These are phyloP conservation scores for Bursaphelenchus okinawaensis DNA, from an alignment of 2,888 invertebrate genomes.

Conservation along the genomic window DNA sequence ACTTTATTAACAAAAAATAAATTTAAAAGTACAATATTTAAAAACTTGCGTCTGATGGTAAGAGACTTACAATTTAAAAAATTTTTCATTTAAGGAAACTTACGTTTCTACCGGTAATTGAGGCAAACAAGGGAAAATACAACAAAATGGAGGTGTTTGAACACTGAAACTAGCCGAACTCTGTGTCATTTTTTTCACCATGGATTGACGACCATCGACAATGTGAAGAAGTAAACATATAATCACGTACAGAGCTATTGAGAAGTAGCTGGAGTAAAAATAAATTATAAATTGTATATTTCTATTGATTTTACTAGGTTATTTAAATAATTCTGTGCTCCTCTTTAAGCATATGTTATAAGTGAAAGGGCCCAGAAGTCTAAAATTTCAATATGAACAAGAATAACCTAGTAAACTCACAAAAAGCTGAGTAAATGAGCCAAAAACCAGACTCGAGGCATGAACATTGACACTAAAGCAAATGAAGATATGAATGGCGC, in stretches of 20 bases:
- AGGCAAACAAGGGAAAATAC: constrained; percentile 53
- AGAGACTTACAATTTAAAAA: neutral
- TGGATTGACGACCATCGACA: constrained; percentile 38
- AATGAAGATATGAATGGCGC: constrained; percentile 48
- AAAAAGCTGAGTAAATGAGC: constrained; percentile 49
- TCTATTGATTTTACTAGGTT: neutral
- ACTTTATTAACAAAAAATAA: neutral
- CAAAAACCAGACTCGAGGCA: constrained; percentile 54
- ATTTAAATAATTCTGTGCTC: too few relatives aligned
- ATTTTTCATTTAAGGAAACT: constrained; percentile 9
- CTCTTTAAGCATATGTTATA: too few relatives aligned
- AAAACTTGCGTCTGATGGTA: too few relatives aligned
- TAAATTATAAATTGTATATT: neutral
- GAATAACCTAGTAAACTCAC: constrained; percentile 22
- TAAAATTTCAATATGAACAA: constrained; percentile 4
- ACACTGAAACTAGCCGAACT: constrained; percentile 18
- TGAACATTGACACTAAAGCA: constrained; percentile 48
- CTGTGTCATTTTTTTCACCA: constrained; percentile 32
- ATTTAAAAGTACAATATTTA: too few relatives aligned
- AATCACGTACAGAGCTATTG: constrained; percentile 50
- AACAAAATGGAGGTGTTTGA: constrained; percentile 53
- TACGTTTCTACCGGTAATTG: constrained; percentile 43
- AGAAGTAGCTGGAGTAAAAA: constrained; percentile 46
- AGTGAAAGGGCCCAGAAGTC: too few relatives aligned
- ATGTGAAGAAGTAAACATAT: constrained; percentile 52